Conservation (phyloP, 64 coral and sea anemone species). For the Montipora sp. region DNA sequence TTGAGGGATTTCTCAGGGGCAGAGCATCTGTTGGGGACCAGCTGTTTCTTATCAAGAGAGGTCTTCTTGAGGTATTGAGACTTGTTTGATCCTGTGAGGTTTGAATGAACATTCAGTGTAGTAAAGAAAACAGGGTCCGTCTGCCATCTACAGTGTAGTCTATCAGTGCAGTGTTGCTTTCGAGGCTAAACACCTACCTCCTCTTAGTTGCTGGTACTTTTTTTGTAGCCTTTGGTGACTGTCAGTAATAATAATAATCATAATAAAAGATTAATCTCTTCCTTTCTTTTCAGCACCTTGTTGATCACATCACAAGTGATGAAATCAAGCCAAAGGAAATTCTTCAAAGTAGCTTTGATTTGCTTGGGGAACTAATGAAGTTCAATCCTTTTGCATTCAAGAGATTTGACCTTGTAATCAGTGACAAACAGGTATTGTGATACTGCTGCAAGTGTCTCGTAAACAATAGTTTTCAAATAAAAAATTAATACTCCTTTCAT, state of each 20-base stretch:
- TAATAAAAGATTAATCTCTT: neutral
- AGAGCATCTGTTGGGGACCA: constrained; percentile 93
- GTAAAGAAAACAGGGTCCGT: too few species aligned
- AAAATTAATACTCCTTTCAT: too few species aligned
- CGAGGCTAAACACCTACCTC: too few species aligned
- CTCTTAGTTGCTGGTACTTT: too few species aligned
- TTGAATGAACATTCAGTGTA: neutral
- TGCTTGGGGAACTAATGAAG: constrained; percentile 98
- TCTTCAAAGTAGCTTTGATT: constrained; percentile 98
- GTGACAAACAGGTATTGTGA: constrained; percentile 80
- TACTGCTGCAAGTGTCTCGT: neutral
- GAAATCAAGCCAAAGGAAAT: constrained; percentile 97
- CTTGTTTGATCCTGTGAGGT: neutral
- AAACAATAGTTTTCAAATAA: neutral
- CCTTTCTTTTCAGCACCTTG: constrained; percentile 77
- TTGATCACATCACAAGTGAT: constrained; percentile 86
- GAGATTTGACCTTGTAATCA: constrained; percentile 88
- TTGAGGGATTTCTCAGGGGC: constrained; percentile 95
- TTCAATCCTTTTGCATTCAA: constrained; percentile 96
- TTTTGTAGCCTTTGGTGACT: too few species aligned
- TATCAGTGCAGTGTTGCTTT: too few species aligned
- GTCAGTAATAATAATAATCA: neutral
- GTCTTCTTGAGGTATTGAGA: constrained; percentile 78
- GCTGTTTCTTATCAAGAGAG: constrained; percentile 98
- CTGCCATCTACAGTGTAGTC: too few species aligned